phyloP scores from a whole-genome alignment of 1,140 invertebrate genomes.

The Dendroctonus valens region DNA sequence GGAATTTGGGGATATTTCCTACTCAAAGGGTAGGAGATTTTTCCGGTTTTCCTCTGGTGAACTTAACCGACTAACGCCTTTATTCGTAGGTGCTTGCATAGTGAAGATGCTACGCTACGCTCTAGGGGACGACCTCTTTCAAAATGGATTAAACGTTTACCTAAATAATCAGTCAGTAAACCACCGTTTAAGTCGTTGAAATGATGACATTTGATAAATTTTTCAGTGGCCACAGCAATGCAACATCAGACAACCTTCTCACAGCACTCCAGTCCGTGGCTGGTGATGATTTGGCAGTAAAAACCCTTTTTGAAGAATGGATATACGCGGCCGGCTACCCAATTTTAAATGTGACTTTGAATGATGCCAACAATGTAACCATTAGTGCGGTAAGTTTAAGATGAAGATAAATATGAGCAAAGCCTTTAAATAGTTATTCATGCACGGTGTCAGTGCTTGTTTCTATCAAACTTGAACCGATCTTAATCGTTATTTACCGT shows the following conservation, averaged over 20 bases:
- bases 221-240: no score
- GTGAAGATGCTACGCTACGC: conserved; percentile 74
- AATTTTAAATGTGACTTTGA: conserved; percentile 11
- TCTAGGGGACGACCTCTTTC: conserved; percentile 63
- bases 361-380: conserved; percentile 6
- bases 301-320: no score
- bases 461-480: no score
- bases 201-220: no score
- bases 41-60: no score
- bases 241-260: no score
- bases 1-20: conserved; percentile 61
- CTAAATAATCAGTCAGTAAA: conserved; percentile 54
- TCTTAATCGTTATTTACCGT: no score
- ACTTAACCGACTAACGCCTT: neutral
- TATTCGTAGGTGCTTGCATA: conserved; percentile 56
- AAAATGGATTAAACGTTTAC: conserved; percentile 59
- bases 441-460: no score
- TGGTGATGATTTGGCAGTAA: no score
- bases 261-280: no score
- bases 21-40: conserved; percentile 53
- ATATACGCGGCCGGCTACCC: conserved; percentile 22
- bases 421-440: neutral
- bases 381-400: conserved; percentile 8
- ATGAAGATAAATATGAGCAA: conserved; percentile 24
- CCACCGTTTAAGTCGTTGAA: no score